These are phyloP conservation scores for Dolichopus griseipennis DNA, from an alignment of 2,888 invertebrate species.

Conservation along the genomic window DNA sequence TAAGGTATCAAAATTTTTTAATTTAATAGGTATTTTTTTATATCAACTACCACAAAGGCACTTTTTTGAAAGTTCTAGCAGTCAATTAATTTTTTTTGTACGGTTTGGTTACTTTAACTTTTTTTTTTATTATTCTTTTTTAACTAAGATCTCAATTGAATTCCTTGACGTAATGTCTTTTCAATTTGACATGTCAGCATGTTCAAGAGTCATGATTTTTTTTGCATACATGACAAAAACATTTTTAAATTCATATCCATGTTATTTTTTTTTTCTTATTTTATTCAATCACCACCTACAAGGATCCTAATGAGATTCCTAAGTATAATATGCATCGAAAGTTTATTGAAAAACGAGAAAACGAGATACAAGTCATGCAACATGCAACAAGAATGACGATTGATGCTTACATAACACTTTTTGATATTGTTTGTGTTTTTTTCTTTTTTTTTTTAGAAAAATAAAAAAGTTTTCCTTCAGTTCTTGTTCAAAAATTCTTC, in stretches of 20 bases:
- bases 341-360: background rate
- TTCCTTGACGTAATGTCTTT: background rate
- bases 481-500: conserved; percentile 1
- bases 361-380: background rate
- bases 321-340: background rate
- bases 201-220: background rate
- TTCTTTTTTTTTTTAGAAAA: background rate
- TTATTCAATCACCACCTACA: background rate
- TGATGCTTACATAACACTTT: conserved; percentile 3
- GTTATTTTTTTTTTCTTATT: background rate
- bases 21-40: background rate
- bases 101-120: no score
- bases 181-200: background rate
- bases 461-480: background rate
- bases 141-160: background rate
- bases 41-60: background rate
- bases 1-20: background rate
- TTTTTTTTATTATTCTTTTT: background rate
- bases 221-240: conserved; percentile 2
- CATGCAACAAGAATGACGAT: background rate
- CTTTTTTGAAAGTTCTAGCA: background rate
- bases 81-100: background rate
- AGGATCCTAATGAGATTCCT: conserved; percentile 1
- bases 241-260: background rate
- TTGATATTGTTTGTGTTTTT: background rate